Conservation (phyloP, 1,140 invertebrate species). For the Leptinotarsa undecemlineata region DNA sequence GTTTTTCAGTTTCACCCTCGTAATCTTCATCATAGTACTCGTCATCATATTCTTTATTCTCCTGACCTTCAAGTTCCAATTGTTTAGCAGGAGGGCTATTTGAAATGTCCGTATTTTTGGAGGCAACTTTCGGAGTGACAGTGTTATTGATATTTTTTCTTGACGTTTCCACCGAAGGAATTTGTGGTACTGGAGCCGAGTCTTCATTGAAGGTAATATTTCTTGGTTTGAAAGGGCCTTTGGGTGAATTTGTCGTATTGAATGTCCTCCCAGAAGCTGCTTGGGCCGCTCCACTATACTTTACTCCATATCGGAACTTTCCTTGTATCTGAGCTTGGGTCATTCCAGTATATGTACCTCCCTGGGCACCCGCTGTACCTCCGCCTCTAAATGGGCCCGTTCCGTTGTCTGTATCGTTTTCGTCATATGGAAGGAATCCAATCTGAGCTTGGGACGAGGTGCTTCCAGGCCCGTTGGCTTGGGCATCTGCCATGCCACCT, state of each 20-base stretch:
- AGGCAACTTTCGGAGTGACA: neutral
- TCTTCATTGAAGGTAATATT: constrained; percentile 34
- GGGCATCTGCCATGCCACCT: constrained; percentile 81
- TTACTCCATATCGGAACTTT: constrained; percentile 75
- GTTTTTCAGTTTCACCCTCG: constrained; percentile 46
- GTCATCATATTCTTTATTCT: constrained; percentile 53
- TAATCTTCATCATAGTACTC: constrained; percentile 56
- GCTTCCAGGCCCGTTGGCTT: constrained; percentile 78
- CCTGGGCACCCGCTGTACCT: constrained; percentile 76
- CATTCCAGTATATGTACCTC: constrained; percentile 71
- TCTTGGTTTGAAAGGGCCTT: constrained; percentile 40
- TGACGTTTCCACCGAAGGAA: neutral
- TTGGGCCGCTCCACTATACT: constrained; percentile 79
- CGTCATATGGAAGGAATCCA: constrained; percentile 75
- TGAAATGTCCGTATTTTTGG: neutral
- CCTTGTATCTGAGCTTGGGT: constrained; percentile 80
- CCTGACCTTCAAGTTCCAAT: neutral
- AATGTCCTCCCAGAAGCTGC: constrained; percentile 71
- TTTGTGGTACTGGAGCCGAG: neutral
- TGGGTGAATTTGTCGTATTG: constrained; percentile 31
- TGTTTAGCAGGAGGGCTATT: neutral
- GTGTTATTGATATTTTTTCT: neutral
- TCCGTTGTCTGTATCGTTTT: constrained; percentile 58
- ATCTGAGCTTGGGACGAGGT: constrained; percentile 86
- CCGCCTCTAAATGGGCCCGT: constrained; percentile 69